phyloP scores from a whole-genome alignment of 1,140 invertebrate genomes.

The Helicorthomorpha holstii region DNA sequence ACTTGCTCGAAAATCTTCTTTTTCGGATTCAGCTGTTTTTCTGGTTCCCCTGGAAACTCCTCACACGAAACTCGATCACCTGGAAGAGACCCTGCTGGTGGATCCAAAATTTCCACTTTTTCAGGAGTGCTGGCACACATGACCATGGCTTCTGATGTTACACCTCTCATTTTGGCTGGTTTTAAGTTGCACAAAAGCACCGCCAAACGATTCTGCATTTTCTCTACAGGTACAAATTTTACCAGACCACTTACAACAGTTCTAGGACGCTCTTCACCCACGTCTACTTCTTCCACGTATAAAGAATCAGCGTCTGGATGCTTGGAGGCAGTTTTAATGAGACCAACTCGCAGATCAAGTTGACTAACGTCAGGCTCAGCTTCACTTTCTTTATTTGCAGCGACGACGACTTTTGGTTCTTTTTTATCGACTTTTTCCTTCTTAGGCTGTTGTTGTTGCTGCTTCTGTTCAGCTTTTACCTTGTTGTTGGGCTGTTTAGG shows the following conservation, averaged over 20 bases:
- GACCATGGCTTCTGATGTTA: conserved; percentile 75
- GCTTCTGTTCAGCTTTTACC: too few relatives aligned
- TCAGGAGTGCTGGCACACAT: conserved; percentile 72
- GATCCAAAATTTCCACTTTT: conserved; percentile 65
- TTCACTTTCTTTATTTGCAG: background rate
- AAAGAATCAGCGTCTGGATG: conserved; percentile 82
- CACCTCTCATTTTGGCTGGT: conserved; percentile 69
- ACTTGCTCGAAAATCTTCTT: conserved; percentile 89
- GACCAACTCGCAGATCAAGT: conserved; percentile 82
- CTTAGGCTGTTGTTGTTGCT: too few relatives aligned
- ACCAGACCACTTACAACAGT: conserved; percentile 72
- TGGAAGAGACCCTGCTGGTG: conserved; percentile 45
- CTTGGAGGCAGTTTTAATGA: conserved; percentile 70
- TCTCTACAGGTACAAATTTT: conserved; percentile 62
- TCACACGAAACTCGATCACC: conserved; percentile 61
- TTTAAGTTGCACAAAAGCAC: conserved; percentile 76
- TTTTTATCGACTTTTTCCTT: too few relatives aligned
- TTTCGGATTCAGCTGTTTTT: conserved; percentile 71
- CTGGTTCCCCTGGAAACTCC: conserved; percentile 54
- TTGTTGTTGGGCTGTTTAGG: too few relatives aligned
- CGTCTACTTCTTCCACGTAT: conserved; percentile 79
- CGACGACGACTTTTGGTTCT: background rate
- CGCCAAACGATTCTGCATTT: conserved; percentile 57
- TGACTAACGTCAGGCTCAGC: conserved; percentile 22
- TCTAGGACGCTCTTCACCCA: conserved; percentile 58